phyloP scores from a whole-genome alignment of 2,888 invertebrate species.

The Pherbina coryleti region DNA sequence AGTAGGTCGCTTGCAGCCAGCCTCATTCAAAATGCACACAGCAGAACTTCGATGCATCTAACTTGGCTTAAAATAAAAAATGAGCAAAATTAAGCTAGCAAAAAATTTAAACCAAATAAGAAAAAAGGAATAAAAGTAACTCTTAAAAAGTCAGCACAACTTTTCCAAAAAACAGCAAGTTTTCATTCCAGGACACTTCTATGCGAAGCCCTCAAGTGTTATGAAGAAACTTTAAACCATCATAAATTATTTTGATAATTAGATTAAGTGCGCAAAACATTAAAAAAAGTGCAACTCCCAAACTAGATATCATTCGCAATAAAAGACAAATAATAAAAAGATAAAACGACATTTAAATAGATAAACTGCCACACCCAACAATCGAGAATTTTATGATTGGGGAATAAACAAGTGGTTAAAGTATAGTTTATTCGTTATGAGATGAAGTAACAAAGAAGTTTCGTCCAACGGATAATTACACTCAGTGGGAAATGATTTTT shows the following conservation, averaged over 20 bases:
- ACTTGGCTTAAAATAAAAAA: slow-evolving; percentile 30
- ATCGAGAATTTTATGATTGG: no score
- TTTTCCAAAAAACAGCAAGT: neutral
- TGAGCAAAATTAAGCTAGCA: slow-evolving; percentile 7
- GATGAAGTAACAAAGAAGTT: no score
- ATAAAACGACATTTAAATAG: no score
- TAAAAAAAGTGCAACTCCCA: neutral
- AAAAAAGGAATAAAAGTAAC: slow-evolving; percentile 11
- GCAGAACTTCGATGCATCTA: slow-evolving; percentile 39
- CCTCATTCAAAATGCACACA: slow-evolving; percentile 28
- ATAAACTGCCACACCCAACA: no score
- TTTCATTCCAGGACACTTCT: neutral
- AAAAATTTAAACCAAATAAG: neutral
- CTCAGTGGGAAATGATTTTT: no score
- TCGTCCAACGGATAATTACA: no score
- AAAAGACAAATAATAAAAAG: no score
- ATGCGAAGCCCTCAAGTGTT: neutral
- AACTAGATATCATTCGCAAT: no score
- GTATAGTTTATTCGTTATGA: no score
- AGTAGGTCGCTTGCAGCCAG: slow-evolving; percentile 34
- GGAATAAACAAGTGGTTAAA: no score
- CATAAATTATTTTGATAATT: slow-evolving; percentile 26
- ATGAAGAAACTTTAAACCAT: neutral
- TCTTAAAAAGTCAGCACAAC: neutral
- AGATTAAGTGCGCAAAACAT: slow-evolving; percentile 1